Evolutionary conservation across 2,888 invertebrate species (phyloP).

Genomic region (Dolichopus griseipennis): DNA sequence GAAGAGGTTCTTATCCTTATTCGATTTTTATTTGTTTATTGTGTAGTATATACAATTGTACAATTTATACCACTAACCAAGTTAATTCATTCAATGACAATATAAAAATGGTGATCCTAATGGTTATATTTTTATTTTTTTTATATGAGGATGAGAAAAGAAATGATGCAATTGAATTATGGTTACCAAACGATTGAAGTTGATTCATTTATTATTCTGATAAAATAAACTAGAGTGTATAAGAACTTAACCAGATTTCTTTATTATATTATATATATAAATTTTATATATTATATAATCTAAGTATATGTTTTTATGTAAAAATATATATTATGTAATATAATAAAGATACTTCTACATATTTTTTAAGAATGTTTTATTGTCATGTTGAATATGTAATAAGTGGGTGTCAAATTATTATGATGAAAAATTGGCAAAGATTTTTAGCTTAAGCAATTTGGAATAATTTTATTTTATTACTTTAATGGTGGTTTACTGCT

Average conservation of each 20-base stretch:
- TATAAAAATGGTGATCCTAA: neutral
- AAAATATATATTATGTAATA: too few relatives aligned
- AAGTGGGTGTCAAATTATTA: slow-evolving; percentile 6
- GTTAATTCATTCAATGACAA: neutral
- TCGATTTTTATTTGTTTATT: neutral
- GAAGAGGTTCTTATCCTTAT: neutral
- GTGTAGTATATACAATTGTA: too few relatives aligned
- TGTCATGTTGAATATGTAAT: neutral
- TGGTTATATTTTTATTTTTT: neutral
- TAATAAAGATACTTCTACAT: too few relatives aligned
- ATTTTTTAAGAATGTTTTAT: neutral
- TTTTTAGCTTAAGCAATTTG: neutral
- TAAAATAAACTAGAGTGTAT: neutral
- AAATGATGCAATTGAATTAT: slow-evolving; percentile 3
- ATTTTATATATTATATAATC: too few relatives aligned
- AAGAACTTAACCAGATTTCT: neutral
- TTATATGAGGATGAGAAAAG: neutral
- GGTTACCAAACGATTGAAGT: neutral
- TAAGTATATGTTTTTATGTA: too few relatives aligned
- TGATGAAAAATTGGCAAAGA: slow-evolving; percentile 1
- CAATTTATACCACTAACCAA: too few relatives aligned
- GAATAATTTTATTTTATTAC: slow-evolving; percentile 4
- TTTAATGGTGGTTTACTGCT: slow-evolving; percentile 6
- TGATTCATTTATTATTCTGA: slow-evolving; percentile 4
- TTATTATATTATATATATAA: neutral